A percentile compares a stretch with the other conserved stretches of the same genome.
Evolutionary conservation across 2,888 invertebrate genomes (phyloP).

Genomic region (Leptopterna dolabrata): DNA sequence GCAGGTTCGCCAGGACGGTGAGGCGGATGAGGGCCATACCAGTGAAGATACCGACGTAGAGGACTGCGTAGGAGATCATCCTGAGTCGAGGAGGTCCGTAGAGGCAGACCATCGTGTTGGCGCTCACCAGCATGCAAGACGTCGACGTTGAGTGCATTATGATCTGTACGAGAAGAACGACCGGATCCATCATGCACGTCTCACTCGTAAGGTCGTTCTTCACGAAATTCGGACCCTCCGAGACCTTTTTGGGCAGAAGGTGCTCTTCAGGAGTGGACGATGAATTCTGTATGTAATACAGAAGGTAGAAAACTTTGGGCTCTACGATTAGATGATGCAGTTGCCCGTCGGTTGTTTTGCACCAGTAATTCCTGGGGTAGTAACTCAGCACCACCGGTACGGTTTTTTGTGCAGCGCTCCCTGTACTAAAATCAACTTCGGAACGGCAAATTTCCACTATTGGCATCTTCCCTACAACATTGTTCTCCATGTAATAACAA

Average conservation of each 20-base stretch:
- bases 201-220: background rate
- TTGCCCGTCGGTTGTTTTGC: background rate
- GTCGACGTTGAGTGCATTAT: background rate
- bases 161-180: background rate
- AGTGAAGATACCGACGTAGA: background rate
- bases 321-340: background rate
- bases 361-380: background rate
- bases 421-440: background rate
- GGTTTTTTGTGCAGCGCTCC: background rate
- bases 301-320: background rate
- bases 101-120: conserved; percentile 1
- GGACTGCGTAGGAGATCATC: conserved; percentile 9
- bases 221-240: background rate
- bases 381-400: background rate
- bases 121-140: background rate
- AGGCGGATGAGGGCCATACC: background rate
- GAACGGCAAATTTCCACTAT: background rate
- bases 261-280: background rate
- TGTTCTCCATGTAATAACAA: background rate
- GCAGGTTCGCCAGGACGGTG: background rate
- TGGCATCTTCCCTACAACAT: background rate
- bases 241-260: background rate
- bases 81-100: conserved; percentile 18
- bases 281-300: no score
- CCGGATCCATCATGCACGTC: background rate